phyloP scores from a whole-genome alignment of 2,797 vertebrate genomes.

The Mormyrus hasselquistii region DNA sequence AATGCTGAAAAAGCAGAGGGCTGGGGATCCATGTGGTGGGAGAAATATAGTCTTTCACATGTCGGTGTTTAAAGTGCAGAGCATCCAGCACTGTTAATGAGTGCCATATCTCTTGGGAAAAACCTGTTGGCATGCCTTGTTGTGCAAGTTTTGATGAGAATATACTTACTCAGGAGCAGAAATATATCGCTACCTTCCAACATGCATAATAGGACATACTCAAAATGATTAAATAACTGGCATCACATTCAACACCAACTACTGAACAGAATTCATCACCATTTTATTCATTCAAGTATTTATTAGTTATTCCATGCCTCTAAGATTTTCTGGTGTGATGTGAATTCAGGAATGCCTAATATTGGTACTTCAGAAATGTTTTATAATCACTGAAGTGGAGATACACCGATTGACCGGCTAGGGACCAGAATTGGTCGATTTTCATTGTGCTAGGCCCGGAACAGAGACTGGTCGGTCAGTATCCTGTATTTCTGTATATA shows the following conservation, averaged over 20 bases:
- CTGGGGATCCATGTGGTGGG: not conserved
- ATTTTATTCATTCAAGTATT: not conserved
- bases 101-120: not conserved
- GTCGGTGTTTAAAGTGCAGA: not conserved
- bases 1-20: not conserved
- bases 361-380: slow-evolving; percentile 43
- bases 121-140: not conserved
- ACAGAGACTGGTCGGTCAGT: too few relatives aligned
- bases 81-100: not conserved
- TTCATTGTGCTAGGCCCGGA: too few relatives aligned
- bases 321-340: slow-evolving; percentile 40
- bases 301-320: slow-evolving; percentile 31
- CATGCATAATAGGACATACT: not conserved
- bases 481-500: too few relatives aligned
- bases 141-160: not conserved
- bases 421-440: too few relatives aligned
- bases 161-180: slow-evolving; percentile 27
- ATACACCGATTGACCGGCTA: too few relatives aligned
- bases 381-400: slow-evolving; percentile 40
- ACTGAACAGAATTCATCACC: not conserved
- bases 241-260: not conserved
- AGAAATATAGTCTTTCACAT: not conserved
- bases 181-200: not conserved
- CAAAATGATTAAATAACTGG: not conserved
- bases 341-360: slow-evolving; percentile 54